Conservation (phyloP, 2,113 vertebrate genomes). For the Pelusios castaneus region DNA sequence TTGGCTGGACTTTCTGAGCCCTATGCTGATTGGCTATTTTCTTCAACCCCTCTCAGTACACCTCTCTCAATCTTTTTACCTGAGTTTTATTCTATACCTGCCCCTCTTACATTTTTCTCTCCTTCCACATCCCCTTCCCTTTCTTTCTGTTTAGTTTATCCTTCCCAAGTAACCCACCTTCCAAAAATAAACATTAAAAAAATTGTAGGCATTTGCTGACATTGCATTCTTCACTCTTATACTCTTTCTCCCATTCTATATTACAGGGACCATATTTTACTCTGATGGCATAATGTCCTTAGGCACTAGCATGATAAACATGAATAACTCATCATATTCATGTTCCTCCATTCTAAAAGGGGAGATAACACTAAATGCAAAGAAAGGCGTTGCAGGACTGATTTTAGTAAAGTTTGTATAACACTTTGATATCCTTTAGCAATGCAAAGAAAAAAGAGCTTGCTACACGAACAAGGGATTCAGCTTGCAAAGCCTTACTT, state of each 20-base stretch:
- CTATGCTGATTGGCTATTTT: not conserved
- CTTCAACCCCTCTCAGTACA: not conserved
- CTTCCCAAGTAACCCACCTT: not conserved
- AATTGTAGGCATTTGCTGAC: not conserved
- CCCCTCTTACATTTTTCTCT: not conserved
- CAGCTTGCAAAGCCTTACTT: not conserved
- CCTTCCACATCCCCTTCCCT: not conserved
- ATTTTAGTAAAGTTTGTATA: not conserved
- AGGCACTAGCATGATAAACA: not conserved
- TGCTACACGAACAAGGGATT: not conserved
- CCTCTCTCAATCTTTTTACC: not conserved
- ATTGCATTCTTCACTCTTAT: not conserved
- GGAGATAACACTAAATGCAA: not conserved
- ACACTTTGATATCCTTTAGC: not conserved
- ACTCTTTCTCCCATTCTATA: not conserved
- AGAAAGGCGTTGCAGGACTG: not conserved
- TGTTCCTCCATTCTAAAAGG: not conserved
- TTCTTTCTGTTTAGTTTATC: not conserved
- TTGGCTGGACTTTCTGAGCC: not conserved
- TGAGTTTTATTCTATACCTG: not conserved
- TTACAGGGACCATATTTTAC: not conserved
- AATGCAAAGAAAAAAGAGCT: not conserved
- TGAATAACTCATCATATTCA: not conserved
- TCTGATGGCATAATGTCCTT: not conserved
- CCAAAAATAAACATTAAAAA: not conserved